phyloP scores from a whole-genome alignment of 2,888 invertebrate genomes.

The Thecophora atra region DNA sequence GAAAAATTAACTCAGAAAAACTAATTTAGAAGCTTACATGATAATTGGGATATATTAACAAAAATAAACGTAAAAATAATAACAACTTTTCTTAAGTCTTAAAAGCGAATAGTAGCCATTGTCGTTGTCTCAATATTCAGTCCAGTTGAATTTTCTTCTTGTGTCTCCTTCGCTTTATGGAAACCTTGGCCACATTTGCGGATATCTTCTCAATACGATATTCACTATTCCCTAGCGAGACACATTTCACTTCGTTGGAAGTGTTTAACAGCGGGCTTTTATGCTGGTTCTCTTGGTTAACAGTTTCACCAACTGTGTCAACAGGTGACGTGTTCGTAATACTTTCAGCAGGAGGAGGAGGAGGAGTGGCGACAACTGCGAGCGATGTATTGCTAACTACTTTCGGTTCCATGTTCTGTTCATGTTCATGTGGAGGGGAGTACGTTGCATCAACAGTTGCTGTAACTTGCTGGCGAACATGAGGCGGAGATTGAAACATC shows the following conservation, averaged over 20 bases:
- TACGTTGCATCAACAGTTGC: background rate
- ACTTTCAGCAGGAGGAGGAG: background rate
- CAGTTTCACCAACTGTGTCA: slow-evolving; percentile 10
- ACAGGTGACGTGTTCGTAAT: background rate
- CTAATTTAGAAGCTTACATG: no score
- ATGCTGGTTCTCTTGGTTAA: background rate
- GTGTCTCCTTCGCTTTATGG: slow-evolving; percentile 52
- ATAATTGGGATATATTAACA: no score
- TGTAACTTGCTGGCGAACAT: background rate
- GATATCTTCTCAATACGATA: slow-evolving; percentile 58
- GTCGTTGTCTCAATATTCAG: background rate
- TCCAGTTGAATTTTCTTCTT: slow-evolving; percentile 35
- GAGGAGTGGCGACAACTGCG: background rate
- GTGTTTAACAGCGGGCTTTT: slow-evolving; percentile 11
- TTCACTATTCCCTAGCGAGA: slow-evolving; percentile 56
- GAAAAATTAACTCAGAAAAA: no score
- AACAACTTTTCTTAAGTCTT: no score
- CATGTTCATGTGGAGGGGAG: background rate
- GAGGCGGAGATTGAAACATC: slow-evolving; percentile 50
- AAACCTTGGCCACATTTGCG: slow-evolving; percentile 55
- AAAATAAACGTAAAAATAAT: no score
- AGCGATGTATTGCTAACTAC: background rate
- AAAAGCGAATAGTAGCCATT: no score
- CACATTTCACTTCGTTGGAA: slow-evolving; percentile 50
- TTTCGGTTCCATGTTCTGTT: background rate